Percentiles rank a stretch among this genome's conserved stretches.
These are phyloP conservation scores for Argopecten irradians DNA, from an alignment of 1,140 invertebrate genomes.

Conservation along the genomic window DNA sequence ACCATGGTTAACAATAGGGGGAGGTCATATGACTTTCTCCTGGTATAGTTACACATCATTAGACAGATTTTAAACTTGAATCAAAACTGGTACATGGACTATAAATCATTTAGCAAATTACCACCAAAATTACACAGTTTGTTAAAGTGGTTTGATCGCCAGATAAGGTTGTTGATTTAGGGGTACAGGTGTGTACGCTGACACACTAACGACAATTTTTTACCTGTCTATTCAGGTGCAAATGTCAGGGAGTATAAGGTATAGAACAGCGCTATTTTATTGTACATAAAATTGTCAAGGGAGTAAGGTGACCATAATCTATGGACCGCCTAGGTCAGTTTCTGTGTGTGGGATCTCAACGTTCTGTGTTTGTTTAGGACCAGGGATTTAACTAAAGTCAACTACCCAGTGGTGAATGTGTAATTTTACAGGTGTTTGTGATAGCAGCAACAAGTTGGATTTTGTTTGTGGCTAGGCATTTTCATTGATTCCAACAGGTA, in stretches of 20 bases:
- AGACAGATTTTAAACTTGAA: not conserved
- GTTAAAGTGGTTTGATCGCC: not conserved
- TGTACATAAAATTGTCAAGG: not conserved
- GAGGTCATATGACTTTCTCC: not conserved
- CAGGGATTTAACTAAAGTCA: not conserved
- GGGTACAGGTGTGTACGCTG: not conserved
- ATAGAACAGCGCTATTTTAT: not conserved
- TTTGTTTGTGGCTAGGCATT: too few relatives aligned
- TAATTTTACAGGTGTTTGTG: not conserved
- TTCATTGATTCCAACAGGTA: too few relatives aligned
- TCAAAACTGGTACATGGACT: not conserved
- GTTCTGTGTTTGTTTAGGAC: not conserved
- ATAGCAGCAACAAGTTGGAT: too few relatives aligned
- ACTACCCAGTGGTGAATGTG: not conserved
- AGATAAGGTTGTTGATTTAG: not conserved
- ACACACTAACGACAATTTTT: not conserved
- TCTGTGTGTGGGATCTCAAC: not conserved
- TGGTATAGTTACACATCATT: not conserved
- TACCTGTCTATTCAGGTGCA: not conserved
- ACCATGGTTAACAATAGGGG: not conserved
- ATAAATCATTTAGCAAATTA: not conserved
- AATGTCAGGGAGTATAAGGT: not conserved
- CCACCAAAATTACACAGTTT: not conserved
- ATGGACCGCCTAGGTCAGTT: not conserved
- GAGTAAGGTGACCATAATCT: not conserved